These are phyloP conservation scores for Phocides pigmalion DNA, from an alignment of 1,140 invertebrate species.

Conservation along the genomic window DNA sequence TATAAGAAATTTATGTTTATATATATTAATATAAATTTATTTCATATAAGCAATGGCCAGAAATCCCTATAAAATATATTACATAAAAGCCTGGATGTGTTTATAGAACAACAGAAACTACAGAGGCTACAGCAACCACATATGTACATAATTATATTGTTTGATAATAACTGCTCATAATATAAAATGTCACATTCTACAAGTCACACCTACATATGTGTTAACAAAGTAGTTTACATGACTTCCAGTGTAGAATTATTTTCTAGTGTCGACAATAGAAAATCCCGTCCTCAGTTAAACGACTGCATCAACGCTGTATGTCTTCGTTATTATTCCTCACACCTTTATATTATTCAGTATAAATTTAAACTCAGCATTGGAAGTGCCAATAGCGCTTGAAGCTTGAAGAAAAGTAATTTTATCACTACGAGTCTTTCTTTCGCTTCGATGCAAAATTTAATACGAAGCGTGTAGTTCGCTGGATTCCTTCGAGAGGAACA, in stretches of 20 bases:
- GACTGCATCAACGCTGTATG: conserved; percentile 12
- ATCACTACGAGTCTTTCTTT: conserved; percentile 14
- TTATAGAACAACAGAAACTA: too few species aligned
- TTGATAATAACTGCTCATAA: too few species aligned
- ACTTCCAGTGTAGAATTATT: neutral
- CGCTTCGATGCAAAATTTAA: conserved; percentile 20
- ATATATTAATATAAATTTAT: too few species aligned
- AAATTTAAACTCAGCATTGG: conserved; percentile 11
- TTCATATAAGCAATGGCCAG: too few species aligned
- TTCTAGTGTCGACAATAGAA: neutral
- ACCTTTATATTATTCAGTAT: conserved; percentile 20
- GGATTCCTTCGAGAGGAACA: conserved; percentile 2
- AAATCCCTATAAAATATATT: too few species aligned
- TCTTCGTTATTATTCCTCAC: conserved; percentile 17
- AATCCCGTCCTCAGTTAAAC: conserved; percentile 1
- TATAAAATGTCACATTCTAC: too few species aligned
- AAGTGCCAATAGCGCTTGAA: conserved; percentile 10
- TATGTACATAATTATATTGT: too few species aligned
- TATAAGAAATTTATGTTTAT: too few species aligned
- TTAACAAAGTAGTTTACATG: conserved; percentile 3
- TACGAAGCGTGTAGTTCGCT: conserved; percentile 13
- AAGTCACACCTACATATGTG: too few species aligned
- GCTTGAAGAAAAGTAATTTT: conserved; percentile 21
- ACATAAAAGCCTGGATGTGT: too few species aligned
- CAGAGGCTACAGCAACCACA: too few species aligned